Evolutionary conservation across 2,797 vertebrate genomes (phyloP), one percentile per base, ranked within the genome.

Genomic region (Halcyon badia): DNA sequence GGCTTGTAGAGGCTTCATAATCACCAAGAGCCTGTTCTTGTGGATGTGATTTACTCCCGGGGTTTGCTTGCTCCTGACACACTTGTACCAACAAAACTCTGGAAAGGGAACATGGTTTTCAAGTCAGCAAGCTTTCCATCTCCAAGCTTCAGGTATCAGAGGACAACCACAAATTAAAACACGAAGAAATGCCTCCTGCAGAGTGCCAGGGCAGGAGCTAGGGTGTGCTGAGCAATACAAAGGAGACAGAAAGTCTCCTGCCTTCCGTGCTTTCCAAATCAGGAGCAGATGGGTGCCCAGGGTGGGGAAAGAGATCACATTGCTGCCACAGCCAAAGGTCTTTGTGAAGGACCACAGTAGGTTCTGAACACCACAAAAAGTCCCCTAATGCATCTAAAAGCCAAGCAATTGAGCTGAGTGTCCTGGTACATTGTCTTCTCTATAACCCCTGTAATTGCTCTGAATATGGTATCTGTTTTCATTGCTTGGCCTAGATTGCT

Each of bases 401-500:
- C 71, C 37, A 31, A 54, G n/a, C 4, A 8, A 39, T 19, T 79
- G 31, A 52, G 30, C 64, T 78, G 52, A 42, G 12, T 41, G 58
- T 68, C 85, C 62, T 56, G 51, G 56, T 83, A 68, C 31, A 57
- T 48, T 75, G 20, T 64, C 18, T 95, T 79, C 57, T 87, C 57
- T 89, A 25, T 35, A 77, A 58, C 14, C 39, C 30, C 41, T 70
- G 11, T 84, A 87, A 92, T 83, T 90, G 33, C 33, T 33, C 44
- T 83, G 41, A 84, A 41, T 68, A 60, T 35, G 17, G 73, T 31
- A 87, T 89, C 80, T 89, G 39, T 68, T 94, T 93, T 92, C 85
- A 93, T 85, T 93, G 51, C 77, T 84, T 81, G 12, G 15, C 81
- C 86, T 90, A 80, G 83, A 94, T 90, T 89, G 70, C 75, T 57